A percentile compares a stretch with the other conserved stretches of the same genome.
Conservation (phyloP, 2,888 invertebrate species). For the Tolmerus cingulatus region DNA sequence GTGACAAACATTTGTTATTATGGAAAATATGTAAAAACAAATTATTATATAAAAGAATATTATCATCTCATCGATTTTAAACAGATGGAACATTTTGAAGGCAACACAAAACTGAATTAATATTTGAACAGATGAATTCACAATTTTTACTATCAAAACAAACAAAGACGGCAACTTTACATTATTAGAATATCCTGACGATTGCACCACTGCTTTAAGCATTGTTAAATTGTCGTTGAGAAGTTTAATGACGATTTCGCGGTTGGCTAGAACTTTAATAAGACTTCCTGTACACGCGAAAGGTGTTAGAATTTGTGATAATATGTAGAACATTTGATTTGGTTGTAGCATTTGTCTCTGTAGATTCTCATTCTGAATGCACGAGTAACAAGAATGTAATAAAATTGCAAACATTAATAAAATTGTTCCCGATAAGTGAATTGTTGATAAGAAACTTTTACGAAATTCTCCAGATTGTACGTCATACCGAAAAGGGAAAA, state of each 20-base stretch:
- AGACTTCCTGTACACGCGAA: not conserved
- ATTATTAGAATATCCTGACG: not conserved
- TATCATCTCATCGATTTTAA: not conserved
- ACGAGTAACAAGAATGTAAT: not conserved
- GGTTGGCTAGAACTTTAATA: not conserved
- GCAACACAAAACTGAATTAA: not conserved
- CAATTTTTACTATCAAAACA: not conserved
- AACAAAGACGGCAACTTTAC: too few relatives aligned
- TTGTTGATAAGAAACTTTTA: not conserved
- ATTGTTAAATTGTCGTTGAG: not conserved
- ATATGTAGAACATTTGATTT: not conserved
- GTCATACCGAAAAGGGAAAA: too few relatives aligned
- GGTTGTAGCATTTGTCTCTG: not conserved
- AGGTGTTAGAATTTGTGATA: not conserved
- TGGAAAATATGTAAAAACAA: not conserved
- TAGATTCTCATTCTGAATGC: not conserved
- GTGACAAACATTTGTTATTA: not conserved
- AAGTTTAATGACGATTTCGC: not conserved
- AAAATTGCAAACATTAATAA: not conserved
- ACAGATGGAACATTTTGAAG: not conserved
- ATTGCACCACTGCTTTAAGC: not conserved
- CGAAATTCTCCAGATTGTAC: too few relatives aligned
- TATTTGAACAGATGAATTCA: not conserved
- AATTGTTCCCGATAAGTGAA: not conserved
- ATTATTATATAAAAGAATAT: not conserved